These are phyloP conservation scores for Echeneis naucrates DNA, from an alignment of 2,797 vertebrate genomes.

Conservation along the genomic window DNA sequence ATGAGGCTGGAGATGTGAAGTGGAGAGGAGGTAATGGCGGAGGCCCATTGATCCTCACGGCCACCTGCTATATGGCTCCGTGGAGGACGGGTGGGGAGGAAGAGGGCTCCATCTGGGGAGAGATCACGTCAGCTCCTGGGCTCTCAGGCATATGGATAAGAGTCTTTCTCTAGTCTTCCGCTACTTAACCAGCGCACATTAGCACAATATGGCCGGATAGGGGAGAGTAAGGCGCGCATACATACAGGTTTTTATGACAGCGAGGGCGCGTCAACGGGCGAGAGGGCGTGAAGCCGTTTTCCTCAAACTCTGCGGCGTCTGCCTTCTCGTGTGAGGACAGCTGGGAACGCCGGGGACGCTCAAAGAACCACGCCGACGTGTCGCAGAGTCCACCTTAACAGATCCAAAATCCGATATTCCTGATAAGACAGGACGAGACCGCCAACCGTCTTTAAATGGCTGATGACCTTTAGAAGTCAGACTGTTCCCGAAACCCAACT, in stretches of 20 bases:
- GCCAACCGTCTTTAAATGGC: no score
- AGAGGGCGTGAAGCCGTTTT: slow-evolving; percentile 49
- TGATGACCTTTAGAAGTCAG: no score
- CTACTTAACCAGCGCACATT: slow-evolving; percentile 77
- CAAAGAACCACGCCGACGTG: background rate
- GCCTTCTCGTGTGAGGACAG: slow-evolving; percentile 27
- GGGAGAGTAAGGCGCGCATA: slow-evolving; percentile 52
- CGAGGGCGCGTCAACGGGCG: slow-evolving; percentile 24
- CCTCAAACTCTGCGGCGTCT: slow-evolving; percentile 27
- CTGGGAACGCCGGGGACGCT: slow-evolving; percentile 25
- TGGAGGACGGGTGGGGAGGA: slow-evolving; percentile 62
- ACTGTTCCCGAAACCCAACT: no score
- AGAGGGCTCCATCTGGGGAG: slow-evolving; percentile 70
- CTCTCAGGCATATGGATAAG: slow-evolving; percentile 80
- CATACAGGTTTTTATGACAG: slow-evolving; percentile 66
- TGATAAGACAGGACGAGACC: no score
- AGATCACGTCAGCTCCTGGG: slow-evolving; percentile 58
- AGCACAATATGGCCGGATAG: slow-evolving; percentile 73
- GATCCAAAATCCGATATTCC: no score
- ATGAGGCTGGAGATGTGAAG: slow-evolving; percentile 67
- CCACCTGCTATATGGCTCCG: slow-evolving; percentile 82
- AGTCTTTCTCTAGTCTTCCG: slow-evolving; percentile 72
- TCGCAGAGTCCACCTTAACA: no score
- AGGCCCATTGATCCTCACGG: slow-evolving; percentile 74
- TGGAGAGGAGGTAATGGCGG: slow-evolving; percentile 74